phyloP scores from a whole-genome alignment of 2,797 vertebrate species.

The Mormyrus proboscirostris region DNA sequence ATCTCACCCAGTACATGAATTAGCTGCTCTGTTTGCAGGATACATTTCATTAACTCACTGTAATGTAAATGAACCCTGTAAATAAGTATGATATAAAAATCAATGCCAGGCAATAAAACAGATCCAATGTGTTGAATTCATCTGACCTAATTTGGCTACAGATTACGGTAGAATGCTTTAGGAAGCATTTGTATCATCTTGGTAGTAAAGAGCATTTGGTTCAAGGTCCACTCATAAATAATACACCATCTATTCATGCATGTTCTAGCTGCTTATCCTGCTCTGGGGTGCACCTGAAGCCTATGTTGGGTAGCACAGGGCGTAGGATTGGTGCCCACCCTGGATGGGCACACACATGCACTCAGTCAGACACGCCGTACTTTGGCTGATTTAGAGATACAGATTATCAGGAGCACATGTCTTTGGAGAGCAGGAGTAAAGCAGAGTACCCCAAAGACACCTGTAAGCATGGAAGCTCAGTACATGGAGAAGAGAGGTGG shows the following conservation, averaged over 20 bases:
- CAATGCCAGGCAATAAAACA: background rate
- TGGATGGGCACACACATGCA: background rate
- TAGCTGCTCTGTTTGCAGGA: background rate
- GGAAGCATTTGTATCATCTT: background rate
- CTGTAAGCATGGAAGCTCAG: background rate
- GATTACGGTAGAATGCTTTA: background rate
- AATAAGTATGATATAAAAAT: background rate
- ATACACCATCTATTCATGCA: background rate
- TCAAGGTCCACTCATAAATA: background rate
- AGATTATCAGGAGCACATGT: background rate
- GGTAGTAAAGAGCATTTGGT: background rate
- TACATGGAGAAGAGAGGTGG: background rate
- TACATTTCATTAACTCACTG: background rate
- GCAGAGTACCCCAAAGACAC: background rate
- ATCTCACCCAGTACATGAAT: background rate
- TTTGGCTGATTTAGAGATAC: background rate
- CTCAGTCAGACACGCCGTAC: background rate
- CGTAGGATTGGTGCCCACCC: background rate
- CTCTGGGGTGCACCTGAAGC: background rate
- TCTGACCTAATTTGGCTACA: background rate
- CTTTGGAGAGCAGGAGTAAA: background rate
- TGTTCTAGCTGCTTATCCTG: background rate
- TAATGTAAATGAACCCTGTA: background rate
- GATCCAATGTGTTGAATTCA: background rate
- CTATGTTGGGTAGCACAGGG: background rate